Conservation (phyloP, 2,888 invertebrate genomes). For the Ormyrus labotus region DNA sequence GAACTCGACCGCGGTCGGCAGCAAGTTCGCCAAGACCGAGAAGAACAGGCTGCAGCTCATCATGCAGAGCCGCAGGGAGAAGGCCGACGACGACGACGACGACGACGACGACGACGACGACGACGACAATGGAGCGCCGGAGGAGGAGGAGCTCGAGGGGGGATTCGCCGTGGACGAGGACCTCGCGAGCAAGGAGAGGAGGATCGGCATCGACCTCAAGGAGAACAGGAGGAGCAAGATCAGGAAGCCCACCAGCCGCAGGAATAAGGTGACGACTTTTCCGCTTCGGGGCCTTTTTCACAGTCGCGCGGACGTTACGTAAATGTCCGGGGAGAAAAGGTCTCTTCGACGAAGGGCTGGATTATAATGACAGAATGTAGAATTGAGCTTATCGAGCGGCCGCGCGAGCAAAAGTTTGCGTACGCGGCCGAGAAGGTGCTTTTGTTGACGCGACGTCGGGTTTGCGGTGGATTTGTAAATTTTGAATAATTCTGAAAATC, state of each 20-base stretch:
- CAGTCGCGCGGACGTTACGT: no score
- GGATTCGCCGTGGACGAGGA: not conserved
- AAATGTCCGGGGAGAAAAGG: no score
- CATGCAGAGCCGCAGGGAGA: conserved; percentile 59
- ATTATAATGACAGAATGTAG: no score
- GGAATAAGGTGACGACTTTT: conserved; percentile 25
- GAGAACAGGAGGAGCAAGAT: conserved; percentile 18
- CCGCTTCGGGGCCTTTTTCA: no score
- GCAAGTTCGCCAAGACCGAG: conserved; percentile 71
- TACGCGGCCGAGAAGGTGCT: no score
- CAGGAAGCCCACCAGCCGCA: conserved; percentile 14
- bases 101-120: conserved; percentile 55
- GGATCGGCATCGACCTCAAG: conserved; percentile 19
- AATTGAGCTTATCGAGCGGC: no score
- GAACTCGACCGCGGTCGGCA: conserved; percentile 20
- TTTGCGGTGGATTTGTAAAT: no score
- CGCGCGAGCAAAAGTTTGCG: no score
- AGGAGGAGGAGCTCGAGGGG: conserved; percentile 38
- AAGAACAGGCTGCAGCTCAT: conserved; percentile 70
- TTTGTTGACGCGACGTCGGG: no score
- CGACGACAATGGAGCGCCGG: conserved; percentile 54
- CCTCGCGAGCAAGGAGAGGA: conserved; percentile 49
- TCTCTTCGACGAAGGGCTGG: no score
- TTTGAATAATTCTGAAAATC: no score
- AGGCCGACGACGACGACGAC: conserved; percentile 51